These are phyloP conservation scores for Macaria liturata DNA, from an alignment of 2,888 invertebrate genomes.

Conservation along the genomic window DNA sequence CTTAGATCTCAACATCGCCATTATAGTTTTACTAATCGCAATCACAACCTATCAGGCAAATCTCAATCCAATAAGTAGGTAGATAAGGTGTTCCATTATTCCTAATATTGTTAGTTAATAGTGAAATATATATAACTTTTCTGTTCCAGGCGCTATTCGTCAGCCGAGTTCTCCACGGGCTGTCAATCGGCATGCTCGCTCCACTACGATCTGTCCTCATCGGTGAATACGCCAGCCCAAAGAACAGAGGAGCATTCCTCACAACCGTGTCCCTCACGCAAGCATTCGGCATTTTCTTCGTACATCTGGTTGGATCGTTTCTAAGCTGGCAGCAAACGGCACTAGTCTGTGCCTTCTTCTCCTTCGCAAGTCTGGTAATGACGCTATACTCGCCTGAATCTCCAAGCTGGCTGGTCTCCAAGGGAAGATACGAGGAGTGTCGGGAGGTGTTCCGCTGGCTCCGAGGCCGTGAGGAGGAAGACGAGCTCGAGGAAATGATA, in stretches of 20 bases:
- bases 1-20: too few relatives aligned
- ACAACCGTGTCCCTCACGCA: conserved; percentile 81
- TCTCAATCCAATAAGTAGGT: neutral
- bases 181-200: conserved; percentile 76
- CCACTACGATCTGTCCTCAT: conserved; percentile 75
- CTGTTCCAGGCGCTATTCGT: conserved; percentile 50
- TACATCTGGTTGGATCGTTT: conserved; percentile 84
- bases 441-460: conserved; percentile 78
- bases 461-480: conserved; percentile 72
- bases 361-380: conserved; percentile 68
- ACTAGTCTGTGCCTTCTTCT: conserved; percentile 66
- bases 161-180: conserved; percentile 62
- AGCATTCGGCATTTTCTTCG: conserved; percentile 82
- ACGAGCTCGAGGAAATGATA: conserved; percentile 64
- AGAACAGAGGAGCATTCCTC: conserved; percentile 83
- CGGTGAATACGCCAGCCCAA: conserved; percentile 80
- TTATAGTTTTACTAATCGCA: too few relatives aligned
- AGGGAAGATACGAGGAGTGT: conserved; percentile 76
- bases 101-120: neutral
- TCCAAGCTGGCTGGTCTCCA: conserved; percentile 84
- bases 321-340: conserved; percentile 81
- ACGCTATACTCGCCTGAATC: conserved; percentile 80
- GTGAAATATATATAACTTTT: too few relatives aligned
- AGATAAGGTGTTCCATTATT: too few relatives aligned
- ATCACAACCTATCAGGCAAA: neutral